Base-by-base conservation (phyloP, 1,140 invertebrate genomes). In the Prorops nasuta region DNA sequence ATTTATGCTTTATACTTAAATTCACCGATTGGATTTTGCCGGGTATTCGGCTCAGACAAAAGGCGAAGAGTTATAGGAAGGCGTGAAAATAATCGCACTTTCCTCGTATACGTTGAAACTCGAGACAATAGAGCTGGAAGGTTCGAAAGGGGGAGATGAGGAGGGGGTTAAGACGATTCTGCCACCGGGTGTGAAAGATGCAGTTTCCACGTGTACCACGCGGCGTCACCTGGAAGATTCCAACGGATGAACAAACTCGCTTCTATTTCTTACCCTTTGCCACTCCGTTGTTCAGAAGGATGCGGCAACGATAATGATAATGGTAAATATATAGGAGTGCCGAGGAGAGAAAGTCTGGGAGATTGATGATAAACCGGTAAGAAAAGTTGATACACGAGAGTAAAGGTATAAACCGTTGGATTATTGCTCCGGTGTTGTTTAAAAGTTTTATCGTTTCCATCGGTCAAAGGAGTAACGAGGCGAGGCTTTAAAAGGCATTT, bases 81-180 rank as follows among this genome's bases (percentile, higher is more conserved):
- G 47, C 35, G 49, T 16, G 48, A 55, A 58, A 58, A 55, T 55
- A 58, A 58, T 55, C 53, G 52, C 41, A 19, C 42, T 35, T 42
- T 32, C 52, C 55, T 55, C 46, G 47, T 58, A 44, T 32, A 20
- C 28, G 24, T n/a, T n/a, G n/a, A n/a, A n/a, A n/a, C n/a, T n/a
- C n/a, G n/a, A n/a, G n/a, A n/a, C n/a, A n/a, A n/a, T n/a, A n/a
- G n/a, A n/a, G n/a, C n/a, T n/a, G n/a, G n/a, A n/a, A n/a, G n/a
- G n/a, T 28, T 28, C 10, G 24, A 6, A 4, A 10, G 24, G 24
- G 24, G 4, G 4, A 19, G 28, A 44, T 31, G 4, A 14, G 17
- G 15, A 21, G 3, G 22, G 32, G 15, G 32, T 17, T 31, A 32
- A 19, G 10, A 28, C 41, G 28, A 14, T 28, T 32, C 19, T 44